Evolutionary conservation across 2,888 invertebrate species (phyloP).

Genomic region (Caenorhabditis sp.): DNA sequence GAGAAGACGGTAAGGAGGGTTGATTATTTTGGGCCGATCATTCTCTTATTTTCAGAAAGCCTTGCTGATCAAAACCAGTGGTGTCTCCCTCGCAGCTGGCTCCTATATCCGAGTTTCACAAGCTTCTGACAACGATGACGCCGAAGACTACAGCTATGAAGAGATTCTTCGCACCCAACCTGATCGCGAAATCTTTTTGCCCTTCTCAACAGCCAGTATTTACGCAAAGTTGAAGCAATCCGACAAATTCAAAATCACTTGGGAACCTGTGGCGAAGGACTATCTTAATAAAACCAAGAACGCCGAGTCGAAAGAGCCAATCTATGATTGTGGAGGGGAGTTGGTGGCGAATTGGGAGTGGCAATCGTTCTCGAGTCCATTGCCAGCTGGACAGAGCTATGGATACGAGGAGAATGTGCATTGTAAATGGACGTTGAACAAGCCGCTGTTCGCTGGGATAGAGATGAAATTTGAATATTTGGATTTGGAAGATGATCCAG

Average conservation of each 20-base stretch:
- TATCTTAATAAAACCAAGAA: slow-evolving; percentile 12
- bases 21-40: too few species aligned
- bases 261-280: slow-evolving; percentile 27
- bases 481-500: slow-evolving; percentile 73
- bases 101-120: slow-evolving; percentile 12
- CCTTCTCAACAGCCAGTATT: slow-evolving; percentile 2
- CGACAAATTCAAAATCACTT: slow-evolving; percentile 32
- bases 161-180: slow-evolving; percentile 10
- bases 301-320: slow-evolving; percentile 9
- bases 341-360: slow-evolving; percentile 53
- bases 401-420: slow-evolving; percentile 49
- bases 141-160: slow-evolving; percentile 11
- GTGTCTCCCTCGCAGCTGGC: background rate
- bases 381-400: slow-evolving; percentile 26
- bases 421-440: slow-evolving; percentile 60
- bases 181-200: slow-evolving; percentile 4
- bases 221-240: slow-evolving; percentile 12
- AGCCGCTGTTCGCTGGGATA: slow-evolving; percentile 58
- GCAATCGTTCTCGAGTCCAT: slow-evolving; percentile 46
- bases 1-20: slow-evolving; percentile 11
- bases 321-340: slow-evolving; percentile 54
- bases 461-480: slow-evolving; percentile 53
- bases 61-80: background rate
- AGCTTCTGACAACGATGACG: slow-evolving; percentile 10
- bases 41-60: background rate